These are phyloP conservation scores for Australoheros scitulus DNA, from an alignment of 2,113 vertebrate species.

Conservation along the genomic window DNA sequence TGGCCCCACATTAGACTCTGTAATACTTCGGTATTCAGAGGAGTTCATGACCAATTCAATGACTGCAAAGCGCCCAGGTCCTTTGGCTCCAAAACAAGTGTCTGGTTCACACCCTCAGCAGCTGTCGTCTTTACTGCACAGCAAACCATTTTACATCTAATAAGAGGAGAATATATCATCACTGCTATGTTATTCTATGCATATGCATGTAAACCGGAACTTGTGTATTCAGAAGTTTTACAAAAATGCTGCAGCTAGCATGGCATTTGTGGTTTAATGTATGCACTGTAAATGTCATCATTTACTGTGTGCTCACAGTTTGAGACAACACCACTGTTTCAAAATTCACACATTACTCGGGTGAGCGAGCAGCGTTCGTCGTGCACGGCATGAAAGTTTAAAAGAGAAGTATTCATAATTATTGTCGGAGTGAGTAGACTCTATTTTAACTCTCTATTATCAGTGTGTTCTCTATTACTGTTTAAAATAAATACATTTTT, in stretches of 20 bases:
- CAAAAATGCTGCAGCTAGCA: background rate
- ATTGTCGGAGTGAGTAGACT: background rate
- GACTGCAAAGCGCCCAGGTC: no score
- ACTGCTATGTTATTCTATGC: background rate
- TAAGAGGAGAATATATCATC: background rate
- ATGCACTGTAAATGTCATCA: background rate
- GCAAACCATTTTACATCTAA: background rate
- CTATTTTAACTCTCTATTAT: background rate
- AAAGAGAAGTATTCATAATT: background rate
- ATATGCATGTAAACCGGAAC: background rate
- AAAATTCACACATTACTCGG: background rate
- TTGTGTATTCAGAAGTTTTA: background rate
- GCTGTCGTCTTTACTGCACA: background rate
- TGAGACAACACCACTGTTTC: background rate
- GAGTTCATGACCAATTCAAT: no score
- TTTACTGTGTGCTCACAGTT: background rate
- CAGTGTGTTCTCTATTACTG: background rate
- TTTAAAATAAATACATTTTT: background rate
- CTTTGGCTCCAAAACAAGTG: background rate
- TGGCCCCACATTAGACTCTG: no score
- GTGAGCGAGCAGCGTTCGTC: no score
- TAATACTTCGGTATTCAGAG: no score
- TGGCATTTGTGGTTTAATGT: background rate
- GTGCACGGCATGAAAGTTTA: background rate
- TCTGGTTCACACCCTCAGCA: background rate